Base-by-base conservation (phyloP, 2,113 vertebrate genomes). In the Leucosticte australis region DNA sequence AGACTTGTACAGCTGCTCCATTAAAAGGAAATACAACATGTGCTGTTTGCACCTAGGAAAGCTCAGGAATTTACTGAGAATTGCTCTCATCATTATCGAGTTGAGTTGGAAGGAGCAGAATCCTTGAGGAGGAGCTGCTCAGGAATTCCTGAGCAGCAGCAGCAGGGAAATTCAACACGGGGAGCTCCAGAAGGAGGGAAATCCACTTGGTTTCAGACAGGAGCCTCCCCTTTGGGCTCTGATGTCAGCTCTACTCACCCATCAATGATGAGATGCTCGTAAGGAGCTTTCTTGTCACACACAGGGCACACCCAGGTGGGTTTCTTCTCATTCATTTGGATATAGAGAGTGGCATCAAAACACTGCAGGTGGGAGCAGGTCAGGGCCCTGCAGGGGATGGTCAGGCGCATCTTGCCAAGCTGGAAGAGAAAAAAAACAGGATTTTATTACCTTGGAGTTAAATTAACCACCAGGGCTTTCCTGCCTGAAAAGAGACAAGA, bases 311-410 rank as follows among this genome's bases (percentile, higher is more conserved):
- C 99, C 99, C 99, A 99, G 59, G 99, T 99, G 75, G 99, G 99
- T 57, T 99, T 99, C 97, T 99, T 99, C 97, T 99, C 99, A 9
- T 99, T 99, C 99, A 99, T 99, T 87, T 99, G 99, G 95, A 99
- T 99, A 63, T 99, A 99, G 15, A 99, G 98, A 13, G 99, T 99
- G 96, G 99, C 99, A 85, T 99, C 99, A 55, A 99, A 99, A 85
- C 99, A 99, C 76, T 99, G 99, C 94, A 99, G 98, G 98, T 99
- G 99, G n/a, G 99, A 99, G 95, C 99, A 99, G 4, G 99, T 99
- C 96, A 99, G 97, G 26, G 99, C 99, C 78, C 99, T 98, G 87
- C 99, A 99, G 1, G 99, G 99, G 97, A 99, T 99, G 96, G 98
- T 99, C 88, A 99, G 98, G 52, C 99, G 97, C 99, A 99, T 99